A percentile compares a stretch with the other conserved stretches of the same genome.
These are phyloP conservation scores for Mastacembelus armatus DNA, from an alignment of 2,797 vertebrate genomes.

Conservation along the genomic window DNA sequence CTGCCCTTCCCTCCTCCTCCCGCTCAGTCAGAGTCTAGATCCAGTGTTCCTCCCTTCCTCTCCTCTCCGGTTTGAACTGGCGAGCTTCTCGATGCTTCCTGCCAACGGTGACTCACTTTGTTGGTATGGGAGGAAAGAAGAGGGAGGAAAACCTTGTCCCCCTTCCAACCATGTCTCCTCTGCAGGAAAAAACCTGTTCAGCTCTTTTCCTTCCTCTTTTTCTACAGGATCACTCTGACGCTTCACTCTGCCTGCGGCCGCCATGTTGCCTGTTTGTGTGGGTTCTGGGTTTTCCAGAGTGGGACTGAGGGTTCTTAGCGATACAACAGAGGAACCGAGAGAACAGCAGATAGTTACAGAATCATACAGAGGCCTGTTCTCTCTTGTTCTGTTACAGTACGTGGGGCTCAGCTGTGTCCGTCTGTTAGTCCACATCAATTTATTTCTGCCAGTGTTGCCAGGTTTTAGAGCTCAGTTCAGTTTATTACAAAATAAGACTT, in stretches of 20 bases:
- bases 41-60: background rate
- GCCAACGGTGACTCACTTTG: conserved; percentile 36
- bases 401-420: too few relatives aligned
- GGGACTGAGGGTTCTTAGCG: too few relatives aligned
- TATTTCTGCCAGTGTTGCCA: too few relatives aligned
- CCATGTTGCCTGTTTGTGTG: background rate
- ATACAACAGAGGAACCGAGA: background rate
- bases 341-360: background rate
- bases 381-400: background rate
- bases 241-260: background rate
- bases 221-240: background rate
- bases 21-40: background rate
- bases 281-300: background rate
- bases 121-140: conserved; percentile 14
- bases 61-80: background rate
- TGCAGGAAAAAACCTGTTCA: background rate
- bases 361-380: too few relatives aligned
- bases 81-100: rapidly evolving
- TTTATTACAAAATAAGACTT: too few relatives aligned
- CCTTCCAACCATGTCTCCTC: background rate
- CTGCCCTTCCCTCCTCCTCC: background rate
- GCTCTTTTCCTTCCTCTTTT: background rate
- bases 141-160: background rate
- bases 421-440: too few relatives aligned
- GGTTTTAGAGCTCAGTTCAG: too few relatives aligned